Percentiles rank a stretch among this genome's conserved stretches.
phyloP scores from a whole-genome alignment of 2,797 vertebrate species.

The Anguilla megastoma region DNA sequence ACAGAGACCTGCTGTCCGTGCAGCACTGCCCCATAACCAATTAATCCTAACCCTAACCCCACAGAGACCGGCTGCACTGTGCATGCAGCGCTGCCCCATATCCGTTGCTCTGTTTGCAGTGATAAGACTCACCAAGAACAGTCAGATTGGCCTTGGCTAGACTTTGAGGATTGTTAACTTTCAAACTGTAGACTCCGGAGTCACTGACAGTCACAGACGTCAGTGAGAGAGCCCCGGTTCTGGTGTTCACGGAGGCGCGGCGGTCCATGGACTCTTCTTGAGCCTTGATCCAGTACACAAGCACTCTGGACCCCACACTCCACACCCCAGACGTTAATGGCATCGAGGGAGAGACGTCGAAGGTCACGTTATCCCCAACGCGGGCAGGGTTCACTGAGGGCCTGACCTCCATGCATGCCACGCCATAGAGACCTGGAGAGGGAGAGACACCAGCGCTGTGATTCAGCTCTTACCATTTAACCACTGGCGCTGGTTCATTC shows the following conservation, averaged over 20 bases:
- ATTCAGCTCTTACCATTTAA: not conserved
- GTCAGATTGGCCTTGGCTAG: constrained; percentile 46
- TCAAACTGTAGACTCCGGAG: constrained; percentile 58
- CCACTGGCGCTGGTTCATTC: not conserved
- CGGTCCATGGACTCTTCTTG: constrained; percentile 43
- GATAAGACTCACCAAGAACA: constrained; percentile 55
- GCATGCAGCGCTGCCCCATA: too few relatives aligned
- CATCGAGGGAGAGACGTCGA: constrained; percentile 47
- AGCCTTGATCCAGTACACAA: constrained; percentile 53
- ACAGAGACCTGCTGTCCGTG: too few relatives aligned
- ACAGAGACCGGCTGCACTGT: too few relatives aligned
- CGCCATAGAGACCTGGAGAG: not conserved
- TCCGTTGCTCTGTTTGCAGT: not conserved
- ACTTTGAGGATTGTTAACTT: constrained; percentile 45
- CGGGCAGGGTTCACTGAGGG: constrained; percentile 28
- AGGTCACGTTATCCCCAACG: constrained; percentile 48
- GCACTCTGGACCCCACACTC: constrained; percentile 41
- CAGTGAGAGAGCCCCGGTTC: constrained; percentile 56
- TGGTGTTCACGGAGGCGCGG: constrained; percentile 48
- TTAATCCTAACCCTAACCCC: too few relatives aligned
- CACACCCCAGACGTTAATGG: constrained; percentile 53
- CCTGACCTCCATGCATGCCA: not conserved
- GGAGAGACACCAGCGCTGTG: not conserved
- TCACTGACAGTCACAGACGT: constrained; percentile 46
- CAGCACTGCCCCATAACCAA: too few relatives aligned